A percentile compares a stretch with the other conserved stretches of the same genome.
Conservation (phyloP, 2,797 vertebrate genomes). For the Typhlichthys subterraneus region DNA sequence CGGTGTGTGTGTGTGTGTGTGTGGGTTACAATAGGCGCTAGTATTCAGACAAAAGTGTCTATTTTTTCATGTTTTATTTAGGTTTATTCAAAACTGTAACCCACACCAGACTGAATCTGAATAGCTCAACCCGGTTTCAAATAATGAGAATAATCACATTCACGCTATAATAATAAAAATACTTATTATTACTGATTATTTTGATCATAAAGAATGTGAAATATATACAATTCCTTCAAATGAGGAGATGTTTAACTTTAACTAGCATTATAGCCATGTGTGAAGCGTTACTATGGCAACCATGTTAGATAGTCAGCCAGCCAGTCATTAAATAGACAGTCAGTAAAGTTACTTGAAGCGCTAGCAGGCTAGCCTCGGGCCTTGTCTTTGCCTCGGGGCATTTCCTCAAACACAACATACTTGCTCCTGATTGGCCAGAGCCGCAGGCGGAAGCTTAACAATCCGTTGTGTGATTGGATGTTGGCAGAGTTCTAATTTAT, state of each 20-base stretch:
- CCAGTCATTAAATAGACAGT: constrained; percentile 27
- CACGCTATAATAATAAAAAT: too few relatives aligned
- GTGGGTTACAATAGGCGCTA: background rate
- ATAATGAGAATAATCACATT: too few relatives aligned
- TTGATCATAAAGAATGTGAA: background rate
- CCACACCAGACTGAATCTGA: too few relatives aligned
- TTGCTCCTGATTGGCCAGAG: constrained; percentile 31
- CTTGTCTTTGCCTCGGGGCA: constrained; percentile 45
- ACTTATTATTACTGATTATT: background rate
- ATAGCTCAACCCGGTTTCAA: too few relatives aligned
- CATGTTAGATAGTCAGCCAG: background rate
- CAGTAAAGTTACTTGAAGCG: constrained; percentile 24
- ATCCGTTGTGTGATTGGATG: constrained; percentile 22
- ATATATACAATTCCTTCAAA: too few relatives aligned
- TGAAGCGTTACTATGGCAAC: background rate
- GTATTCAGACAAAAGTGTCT: too few relatives aligned
- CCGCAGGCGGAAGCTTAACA: constrained; percentile 25
- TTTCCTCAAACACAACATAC: constrained; percentile 11
- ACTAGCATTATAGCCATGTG: background rate
- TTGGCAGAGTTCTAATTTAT: constrained; percentile 2
- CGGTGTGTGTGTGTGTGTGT: background rate
- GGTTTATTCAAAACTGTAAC: too few relatives aligned
- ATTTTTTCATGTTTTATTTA: too few relatives aligned
- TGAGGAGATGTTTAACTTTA: background rate
- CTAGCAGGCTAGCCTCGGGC: constrained; percentile 46